Conservation (phyloP, 2,797 vertebrate species). For the Phrynocephalus guinanensis region DNA sequence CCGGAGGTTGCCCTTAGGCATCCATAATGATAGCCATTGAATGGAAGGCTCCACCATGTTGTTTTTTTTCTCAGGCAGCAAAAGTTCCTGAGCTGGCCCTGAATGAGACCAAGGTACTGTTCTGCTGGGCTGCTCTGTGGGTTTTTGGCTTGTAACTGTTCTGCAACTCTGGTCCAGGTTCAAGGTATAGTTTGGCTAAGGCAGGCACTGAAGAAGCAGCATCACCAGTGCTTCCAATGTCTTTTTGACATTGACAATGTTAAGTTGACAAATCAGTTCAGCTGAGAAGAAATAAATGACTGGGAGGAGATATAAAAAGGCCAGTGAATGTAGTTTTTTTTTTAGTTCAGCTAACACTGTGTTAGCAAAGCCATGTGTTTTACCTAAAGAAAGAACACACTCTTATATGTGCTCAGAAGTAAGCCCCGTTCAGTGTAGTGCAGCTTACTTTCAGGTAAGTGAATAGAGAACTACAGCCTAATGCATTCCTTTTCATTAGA, state of each 20-base stretch:
- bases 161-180: not conserved
- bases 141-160: not conserved
- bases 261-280: constrained; percentile 17
- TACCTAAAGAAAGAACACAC: constrained; percentile 46
- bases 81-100: not conserved
- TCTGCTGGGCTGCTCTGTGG: not conserved
- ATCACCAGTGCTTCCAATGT: constrained; percentile 39
- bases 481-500: constrained; percentile 56
- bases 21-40: too few species aligned
- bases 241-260: constrained; percentile 19
- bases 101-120: too few species aligned
- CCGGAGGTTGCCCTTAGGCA: too few species aligned
- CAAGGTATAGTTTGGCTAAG: constrained; percentile 49
- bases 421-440: not conserved
- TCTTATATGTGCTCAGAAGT: not conserved
- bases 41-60: not conserved
- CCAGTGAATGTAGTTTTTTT: constrained; percentile 55
- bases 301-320: constrained; percentile 23
- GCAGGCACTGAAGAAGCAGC: constrained; percentile 44
- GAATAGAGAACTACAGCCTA: not conserved
- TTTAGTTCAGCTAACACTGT: constrained; percentile 47
- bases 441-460: not conserved
- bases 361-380: constrained; percentile 65
- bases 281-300: not conserved
- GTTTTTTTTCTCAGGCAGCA: not conserved